phyloP scores from a whole-genome alignment of 2,797 vertebrate genomes.

The Dryobates pubescens region DNA sequence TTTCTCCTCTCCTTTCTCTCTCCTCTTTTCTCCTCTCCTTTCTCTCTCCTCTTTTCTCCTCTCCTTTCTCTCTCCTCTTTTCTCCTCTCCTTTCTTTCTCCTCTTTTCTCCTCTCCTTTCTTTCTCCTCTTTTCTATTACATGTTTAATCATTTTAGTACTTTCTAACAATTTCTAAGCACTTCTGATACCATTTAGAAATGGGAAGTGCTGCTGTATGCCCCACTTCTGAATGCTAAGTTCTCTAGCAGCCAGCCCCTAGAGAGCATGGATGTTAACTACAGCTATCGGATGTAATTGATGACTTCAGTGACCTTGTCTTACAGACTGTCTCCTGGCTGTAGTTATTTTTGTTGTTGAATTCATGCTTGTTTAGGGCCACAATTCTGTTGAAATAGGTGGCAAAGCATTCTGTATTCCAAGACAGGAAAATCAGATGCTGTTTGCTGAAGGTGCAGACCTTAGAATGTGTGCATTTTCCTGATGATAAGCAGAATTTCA shows the following conservation, averaged over 20 bases:
- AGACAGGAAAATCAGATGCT: not conserved
- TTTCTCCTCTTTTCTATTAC: no score
- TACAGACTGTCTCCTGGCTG: not conserved
- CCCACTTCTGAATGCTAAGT: not conserved
- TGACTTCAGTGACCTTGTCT: not conserved
- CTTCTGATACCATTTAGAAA: not conserved
- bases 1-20: no score
- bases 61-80: no score
- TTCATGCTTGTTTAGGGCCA: not conserved
- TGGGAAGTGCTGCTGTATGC: not conserved
- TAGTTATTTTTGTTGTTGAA: not conserved
- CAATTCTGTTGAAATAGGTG: not conserved
- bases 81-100: no score
- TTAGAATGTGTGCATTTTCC: not conserved
- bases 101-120: no score
- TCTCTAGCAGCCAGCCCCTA: not conserved
- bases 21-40: not conserved
- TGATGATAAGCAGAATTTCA: conserved; percentile 8
- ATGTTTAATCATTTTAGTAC: not conserved
- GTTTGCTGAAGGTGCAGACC: not conserved
- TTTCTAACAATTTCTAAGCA: not conserved
- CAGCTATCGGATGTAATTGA: not conserved
- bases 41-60: no score
- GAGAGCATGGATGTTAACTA: not conserved
- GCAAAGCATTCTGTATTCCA: not conserved